A percentile compares a stretch with the other conserved stretches of the same genome.
These are phyloP conservation scores for Halocynthia roretzi DNA, from an alignment of 23 tunicate species.

Conservation along the genomic window DNA sequence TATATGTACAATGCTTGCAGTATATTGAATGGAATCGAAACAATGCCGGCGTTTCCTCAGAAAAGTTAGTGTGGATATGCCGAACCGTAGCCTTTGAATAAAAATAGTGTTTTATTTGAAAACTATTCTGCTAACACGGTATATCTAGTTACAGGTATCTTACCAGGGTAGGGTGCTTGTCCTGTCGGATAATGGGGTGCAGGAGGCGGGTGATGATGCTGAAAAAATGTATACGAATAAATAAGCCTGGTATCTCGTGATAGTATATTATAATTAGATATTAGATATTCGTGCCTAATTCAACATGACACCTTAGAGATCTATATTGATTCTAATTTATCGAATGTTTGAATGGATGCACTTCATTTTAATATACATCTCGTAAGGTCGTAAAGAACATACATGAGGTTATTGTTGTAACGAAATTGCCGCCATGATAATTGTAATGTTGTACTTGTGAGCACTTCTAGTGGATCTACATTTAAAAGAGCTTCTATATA, in stretches of 20 bases:
- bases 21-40: no score
- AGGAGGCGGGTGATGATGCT: conserved; percentile 45
- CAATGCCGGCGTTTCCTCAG: no score
- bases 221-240: neutral
- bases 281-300: neutral
- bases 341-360: neutral
- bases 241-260: no score
- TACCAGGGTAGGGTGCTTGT: conserved; percentile 1
- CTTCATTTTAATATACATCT: neutral
- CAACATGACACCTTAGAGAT: neutral
- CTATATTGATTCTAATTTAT: neutral
- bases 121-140: no score
- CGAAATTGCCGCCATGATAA: no score
- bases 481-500: neutral
- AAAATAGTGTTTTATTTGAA: no score
- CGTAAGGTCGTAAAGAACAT: neutral
- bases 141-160: neutral
- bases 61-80: no score
- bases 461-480: neutral
- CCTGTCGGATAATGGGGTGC: conserved; percentile 4
- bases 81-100: no score
- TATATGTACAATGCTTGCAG: no score
- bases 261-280: neutral
- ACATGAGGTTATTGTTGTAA: no score
- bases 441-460: neutral